Percentiles rank a stretch among this genome's conserved stretches.
These are phyloP conservation scores for Merops nubicus DNA, from an alignment of 2,113 vertebrate species.

Conservation along the genomic window DNA sequence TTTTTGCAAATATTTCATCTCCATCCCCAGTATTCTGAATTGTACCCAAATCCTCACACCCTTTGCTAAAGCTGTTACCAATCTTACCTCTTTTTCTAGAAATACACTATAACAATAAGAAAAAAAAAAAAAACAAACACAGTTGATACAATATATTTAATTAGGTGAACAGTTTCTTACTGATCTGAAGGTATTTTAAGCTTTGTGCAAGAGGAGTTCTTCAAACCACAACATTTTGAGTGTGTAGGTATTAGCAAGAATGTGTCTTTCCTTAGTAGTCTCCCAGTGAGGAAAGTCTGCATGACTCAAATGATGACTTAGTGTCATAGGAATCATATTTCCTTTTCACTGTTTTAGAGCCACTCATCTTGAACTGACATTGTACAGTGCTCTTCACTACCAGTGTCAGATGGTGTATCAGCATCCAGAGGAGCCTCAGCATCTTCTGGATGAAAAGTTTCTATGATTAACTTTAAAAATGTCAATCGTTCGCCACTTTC, in stretches of 20 bases:
- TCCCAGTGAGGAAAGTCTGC: neutral
- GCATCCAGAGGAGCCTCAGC: constrained; percentile 36
- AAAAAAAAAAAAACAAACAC: neutral
- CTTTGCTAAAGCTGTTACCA: neutral
- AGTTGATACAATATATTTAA: neutral
- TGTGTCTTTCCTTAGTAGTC: neutral
- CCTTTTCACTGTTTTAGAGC: neutral
- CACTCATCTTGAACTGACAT: constrained; percentile 20
- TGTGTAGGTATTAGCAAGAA: neutral
- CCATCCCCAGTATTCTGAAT: neutral
- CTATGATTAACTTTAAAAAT: constrained; percentile 51
- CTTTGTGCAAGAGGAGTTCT: neutral
- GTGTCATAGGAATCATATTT: neutral
- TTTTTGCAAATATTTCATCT: neutral
- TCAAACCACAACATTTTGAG: neutral
- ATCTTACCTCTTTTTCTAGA: neutral
- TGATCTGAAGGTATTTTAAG: neutral
- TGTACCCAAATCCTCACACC: neutral
- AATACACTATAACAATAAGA: neutral
- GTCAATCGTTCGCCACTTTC: neutral
- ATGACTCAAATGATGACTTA: neutral
- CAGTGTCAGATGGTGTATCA: neutral
- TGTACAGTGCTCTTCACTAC: neutral
- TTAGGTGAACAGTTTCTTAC: neutral
- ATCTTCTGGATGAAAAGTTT: constrained; percentile 56